Percentiles rank a stretch among this genome's conserved stretches.
Conservation (phyloP, 2,888 invertebrate genomes). For the Tortrix viridana region DNA sequence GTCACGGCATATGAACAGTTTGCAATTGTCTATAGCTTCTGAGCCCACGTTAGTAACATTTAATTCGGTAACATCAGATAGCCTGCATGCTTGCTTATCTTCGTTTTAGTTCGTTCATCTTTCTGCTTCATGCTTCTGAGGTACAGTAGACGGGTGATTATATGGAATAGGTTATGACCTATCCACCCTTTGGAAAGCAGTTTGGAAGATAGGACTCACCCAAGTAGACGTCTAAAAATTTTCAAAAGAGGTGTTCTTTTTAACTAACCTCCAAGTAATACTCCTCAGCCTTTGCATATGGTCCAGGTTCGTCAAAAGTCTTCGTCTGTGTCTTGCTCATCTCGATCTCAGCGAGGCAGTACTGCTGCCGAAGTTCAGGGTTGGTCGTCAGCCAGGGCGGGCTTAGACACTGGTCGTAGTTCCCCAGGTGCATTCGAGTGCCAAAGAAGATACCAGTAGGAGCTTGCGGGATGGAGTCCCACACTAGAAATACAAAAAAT, state of each 20-base stretch:
- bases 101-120: too few relatives aligned
- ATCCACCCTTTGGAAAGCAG: too few relatives aligned
- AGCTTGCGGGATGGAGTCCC: conserved; percentile 54
- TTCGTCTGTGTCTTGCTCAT: conserved; percentile 23
- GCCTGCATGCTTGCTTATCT: too few relatives aligned
- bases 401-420: conserved; percentile 56
- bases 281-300: conserved; percentile 42
- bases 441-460: conserved; percentile 55
- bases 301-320: conserved; percentile 27
- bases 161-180: too few relatives aligned
- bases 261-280: conserved; percentile 46
- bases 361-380: conserved; percentile 49
- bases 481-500: conserved; percentile 46
- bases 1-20: too few relatives aligned
- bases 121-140: too few relatives aligned
- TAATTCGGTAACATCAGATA: too few relatives aligned
- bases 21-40: too few relatives aligned
- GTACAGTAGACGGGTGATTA: too few relatives aligned
- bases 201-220: too few relatives aligned
- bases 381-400: conserved; percentile 44
- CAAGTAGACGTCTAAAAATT: too few relatives aligned
- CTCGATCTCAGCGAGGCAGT: conserved; percentile 53
- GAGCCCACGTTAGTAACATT: too few relatives aligned
- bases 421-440: conserved; percentile 48
- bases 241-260: neutral